Evolutionary conservation across 1,140 invertebrate genomes (phyloP).

Genomic region (Argopecten irradians): DNA sequence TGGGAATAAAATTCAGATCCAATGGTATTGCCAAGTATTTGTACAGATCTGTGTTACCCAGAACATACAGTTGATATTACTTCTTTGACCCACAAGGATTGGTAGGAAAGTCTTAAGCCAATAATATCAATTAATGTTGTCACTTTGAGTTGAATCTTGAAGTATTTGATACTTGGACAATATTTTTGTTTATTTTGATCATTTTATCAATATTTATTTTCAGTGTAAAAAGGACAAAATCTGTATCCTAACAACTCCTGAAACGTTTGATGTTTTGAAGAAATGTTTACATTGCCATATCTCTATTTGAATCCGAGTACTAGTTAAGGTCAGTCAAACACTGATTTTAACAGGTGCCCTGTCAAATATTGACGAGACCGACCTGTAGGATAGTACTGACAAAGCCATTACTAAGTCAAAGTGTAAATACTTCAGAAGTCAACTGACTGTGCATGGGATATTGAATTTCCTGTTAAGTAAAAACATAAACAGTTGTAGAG

Average conservation of each 20-base stretch:
- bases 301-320: neutral
- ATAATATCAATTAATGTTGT: too few relatives aligned
- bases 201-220: neutral
- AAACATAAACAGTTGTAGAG: neutral
- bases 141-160: too few relatives aligned
- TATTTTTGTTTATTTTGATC: neutral
- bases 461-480: neutral
- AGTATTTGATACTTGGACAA: too few relatives aligned
- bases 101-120: too few relatives aligned
- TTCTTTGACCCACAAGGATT: too few relatives aligned
- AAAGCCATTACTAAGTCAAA: neutral
- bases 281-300: neutral
- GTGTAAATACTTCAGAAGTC: neutral
- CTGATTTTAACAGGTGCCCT: neutral
- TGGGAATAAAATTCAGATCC: too few relatives aligned
- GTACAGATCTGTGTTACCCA: too few relatives aligned
- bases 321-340: neutral
- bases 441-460: neutral
- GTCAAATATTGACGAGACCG: neutral
- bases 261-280: neutral
- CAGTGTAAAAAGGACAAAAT: neutral
- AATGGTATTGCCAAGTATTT: too few relatives aligned
- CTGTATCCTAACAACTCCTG: neutral
- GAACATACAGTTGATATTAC: too few relatives aligned
- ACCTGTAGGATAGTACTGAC: too few relatives aligned